Percentiles rank a stretch among this genome's conserved stretches.
Conservation (phyloP, 2,888 invertebrate species). For the Ashinkailepas kermadecensis region DNA sequence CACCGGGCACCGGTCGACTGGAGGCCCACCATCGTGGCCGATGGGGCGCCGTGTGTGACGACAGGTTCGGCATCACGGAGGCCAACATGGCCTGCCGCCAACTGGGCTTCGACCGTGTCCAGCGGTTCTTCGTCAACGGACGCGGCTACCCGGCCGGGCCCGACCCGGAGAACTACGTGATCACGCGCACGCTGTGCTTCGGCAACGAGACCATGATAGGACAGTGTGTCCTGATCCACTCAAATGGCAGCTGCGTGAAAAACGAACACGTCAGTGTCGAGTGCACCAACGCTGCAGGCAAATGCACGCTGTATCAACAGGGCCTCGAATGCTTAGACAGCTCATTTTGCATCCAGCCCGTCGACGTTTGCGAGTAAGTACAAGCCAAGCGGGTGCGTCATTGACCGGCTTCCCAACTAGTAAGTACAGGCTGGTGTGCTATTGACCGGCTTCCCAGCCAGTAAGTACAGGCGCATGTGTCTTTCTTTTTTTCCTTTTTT, state of each 20-base stretch:
- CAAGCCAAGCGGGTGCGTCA: no score
- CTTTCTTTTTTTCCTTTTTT: no score
- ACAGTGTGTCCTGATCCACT: background rate
- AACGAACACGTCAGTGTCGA: background rate
- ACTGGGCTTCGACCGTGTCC: background rate
- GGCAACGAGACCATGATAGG: background rate
- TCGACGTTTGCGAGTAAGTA: background rate
- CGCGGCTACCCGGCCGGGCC: background rate
- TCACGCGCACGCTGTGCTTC: background rate
- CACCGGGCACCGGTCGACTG: background rate
- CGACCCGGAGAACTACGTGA: background rate
- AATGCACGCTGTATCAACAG: background rate
- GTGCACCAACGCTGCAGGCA: background rate
- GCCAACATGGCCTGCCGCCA: slow-evolving; percentile 5
- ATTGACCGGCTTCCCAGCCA: no score
- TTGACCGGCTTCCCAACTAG: no score
- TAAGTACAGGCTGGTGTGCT: no score
- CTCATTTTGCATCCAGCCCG: background rate
- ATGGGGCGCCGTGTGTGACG: slow-evolving; percentile 21
- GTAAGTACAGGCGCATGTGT: no score
- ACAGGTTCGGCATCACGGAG: background rate
- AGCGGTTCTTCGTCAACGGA: background rate
- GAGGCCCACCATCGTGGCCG: background rate
- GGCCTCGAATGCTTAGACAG: background rate
- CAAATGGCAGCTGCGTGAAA: background rate